Base-by-base conservation (phyloP, 2,113 vertebrate species). In the Stegostoma tigrinum region DNA sequence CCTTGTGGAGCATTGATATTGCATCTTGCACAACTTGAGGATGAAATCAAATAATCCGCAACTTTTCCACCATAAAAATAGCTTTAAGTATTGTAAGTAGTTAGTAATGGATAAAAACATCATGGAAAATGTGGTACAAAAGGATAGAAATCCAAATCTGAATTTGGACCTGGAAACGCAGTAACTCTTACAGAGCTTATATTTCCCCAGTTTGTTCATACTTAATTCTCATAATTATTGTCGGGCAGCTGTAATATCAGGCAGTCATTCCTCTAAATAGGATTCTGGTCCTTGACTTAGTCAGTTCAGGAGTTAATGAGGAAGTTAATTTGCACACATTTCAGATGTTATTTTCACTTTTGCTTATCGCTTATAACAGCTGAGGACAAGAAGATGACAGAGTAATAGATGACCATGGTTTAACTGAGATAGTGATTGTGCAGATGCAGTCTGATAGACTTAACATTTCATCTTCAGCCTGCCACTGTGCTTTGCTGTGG, bases 361-460 rank as follows among this genome's bases (percentile, higher is more conserved):
- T 12, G 0, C 55, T 96, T 96, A 96, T 96, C 95, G 96, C 95
- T 97, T 95, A 95, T 95, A 96, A 96, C 96, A 96, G 96, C 96
- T 97, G 67, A 96, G 96, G 97, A 97, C 97, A 97, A 97, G 97
- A 97, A 96, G 97, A 96, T 96, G 97, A 97, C 97, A 97, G 96
- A 61, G 96, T 96, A 97, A 97, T 97, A 96, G 96, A 97, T 97
- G 96, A 96, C 96, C 61, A 70, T 96, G 96, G 96, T 96, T 97
- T 97, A 97, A 97, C 96, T 97, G 96, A 96, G 96, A 96, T 97
- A 96, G 94, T 96, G 96, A 96, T 96, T 96, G 97, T 96, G 96
- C 96, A 96, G 96, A 97, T 96, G 96, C 96, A 96, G 96, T 68
- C 94, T 83, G 96, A 97, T 96, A 96, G 96, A 96, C 96, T 96